These are phyloP conservation scores for Morone saxatilis DNA, from an alignment of 2,113 vertebrate species.

Conservation along the genomic window DNA sequence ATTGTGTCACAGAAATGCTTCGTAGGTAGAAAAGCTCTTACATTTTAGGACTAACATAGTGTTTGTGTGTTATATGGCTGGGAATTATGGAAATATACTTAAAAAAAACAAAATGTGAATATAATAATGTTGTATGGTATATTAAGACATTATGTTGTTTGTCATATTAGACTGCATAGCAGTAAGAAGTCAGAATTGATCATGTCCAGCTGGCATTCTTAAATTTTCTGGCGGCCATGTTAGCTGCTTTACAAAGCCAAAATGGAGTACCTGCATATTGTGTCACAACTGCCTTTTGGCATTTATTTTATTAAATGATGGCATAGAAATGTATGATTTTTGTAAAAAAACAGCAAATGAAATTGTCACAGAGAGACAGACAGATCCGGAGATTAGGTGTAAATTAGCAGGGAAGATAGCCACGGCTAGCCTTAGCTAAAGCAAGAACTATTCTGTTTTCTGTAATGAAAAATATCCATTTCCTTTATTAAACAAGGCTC, in stretches of 20 bases:
- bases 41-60: conserved; percentile 38
- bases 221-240: not conserved
- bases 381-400: too few relatives aligned
- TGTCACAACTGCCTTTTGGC: not conserved
- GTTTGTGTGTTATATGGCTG: conserved; percentile 1
- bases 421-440: not conserved
- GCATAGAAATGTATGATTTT: not conserved
- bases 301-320: not conserved
- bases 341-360: not conserved
- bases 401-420: not conserved
- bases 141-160: not conserved
- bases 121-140: not conserved
- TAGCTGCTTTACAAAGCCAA: not conserved
- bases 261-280: not conserved
- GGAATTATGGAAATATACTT: not conserved
- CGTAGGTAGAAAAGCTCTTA: conserved; percentile 8
- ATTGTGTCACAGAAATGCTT: not conserved
- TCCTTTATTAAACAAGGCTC: too few relatives aligned
- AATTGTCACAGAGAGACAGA: not conserved
- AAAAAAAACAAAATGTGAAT: not conserved
- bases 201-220: not conserved
- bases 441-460: not conserved
- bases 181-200: not conserved
- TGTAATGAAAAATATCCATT: not conserved
- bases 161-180: not conserved